Evolutionary conservation across 2,797 vertebrate species (phyloP).

Genomic region (Scolopax rusticola): DNA sequence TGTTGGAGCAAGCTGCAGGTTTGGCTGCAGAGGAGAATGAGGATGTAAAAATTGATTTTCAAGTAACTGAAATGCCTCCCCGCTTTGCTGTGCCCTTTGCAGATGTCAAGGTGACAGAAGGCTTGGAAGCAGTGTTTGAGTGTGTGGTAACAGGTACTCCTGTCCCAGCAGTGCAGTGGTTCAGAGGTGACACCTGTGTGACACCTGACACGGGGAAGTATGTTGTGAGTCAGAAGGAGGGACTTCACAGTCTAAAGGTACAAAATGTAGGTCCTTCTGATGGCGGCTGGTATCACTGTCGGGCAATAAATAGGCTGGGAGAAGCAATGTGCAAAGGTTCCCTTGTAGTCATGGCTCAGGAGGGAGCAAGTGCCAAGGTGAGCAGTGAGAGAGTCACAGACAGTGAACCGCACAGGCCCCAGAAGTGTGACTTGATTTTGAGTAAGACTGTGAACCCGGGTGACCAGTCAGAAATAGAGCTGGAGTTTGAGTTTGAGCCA

Average conservation of each 20-base stretch:
- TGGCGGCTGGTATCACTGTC: conserved; percentile 89
- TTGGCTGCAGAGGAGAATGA: conserved; percentile 84
- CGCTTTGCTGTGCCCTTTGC: conserved; percentile 91
- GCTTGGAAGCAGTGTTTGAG: conserved; percentile 90
- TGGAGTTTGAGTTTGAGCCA: conserved; percentile 89
- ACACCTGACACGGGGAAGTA: conserved; percentile 85
- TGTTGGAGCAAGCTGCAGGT: conserved; percentile 85
- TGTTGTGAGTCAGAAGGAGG: conserved; percentile 86
- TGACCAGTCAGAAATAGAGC: conserved; percentile 87
- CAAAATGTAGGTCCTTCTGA: conserved; percentile 83
- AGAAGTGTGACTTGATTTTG: conserved; percentile 86
- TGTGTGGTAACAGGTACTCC: conserved; percentile 95
- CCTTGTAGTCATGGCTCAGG: conserved; percentile 81
- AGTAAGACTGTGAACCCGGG: conserved; percentile 81
- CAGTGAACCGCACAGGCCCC: conserved; percentile 77
- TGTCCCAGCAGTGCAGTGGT: conserved; percentile 91
- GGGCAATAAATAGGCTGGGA: conserved; percentile 89
- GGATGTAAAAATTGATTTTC: conserved; percentile 94
- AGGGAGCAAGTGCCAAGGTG: conserved; percentile 74
- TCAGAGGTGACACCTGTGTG: conserved; percentile 87
- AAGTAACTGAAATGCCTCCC: conserved; percentile 96
- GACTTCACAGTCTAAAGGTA: conserved; percentile 90
- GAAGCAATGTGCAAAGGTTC: conserved; percentile 90
- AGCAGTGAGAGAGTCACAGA: conserved; percentile 76
- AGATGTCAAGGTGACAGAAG: conserved; percentile 88